phyloP scores from a whole-genome alignment of 2,797 vertebrate genomes.

The Crocidura indochinensis region DNA sequence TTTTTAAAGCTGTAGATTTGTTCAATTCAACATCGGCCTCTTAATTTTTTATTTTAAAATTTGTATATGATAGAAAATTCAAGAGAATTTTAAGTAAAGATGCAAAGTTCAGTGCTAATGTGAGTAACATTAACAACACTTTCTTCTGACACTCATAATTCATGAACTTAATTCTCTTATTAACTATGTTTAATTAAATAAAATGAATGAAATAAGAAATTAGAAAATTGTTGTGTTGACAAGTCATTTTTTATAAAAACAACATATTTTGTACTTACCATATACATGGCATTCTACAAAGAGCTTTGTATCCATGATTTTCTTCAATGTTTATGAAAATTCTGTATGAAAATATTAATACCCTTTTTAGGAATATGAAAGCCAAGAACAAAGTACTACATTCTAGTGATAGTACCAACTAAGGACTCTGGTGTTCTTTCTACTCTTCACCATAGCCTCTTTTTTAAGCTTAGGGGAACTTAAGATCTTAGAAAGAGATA shows the following conservation, averaged over 20 bases:
- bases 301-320: conserved; percentile 31
- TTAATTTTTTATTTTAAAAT: conserved; percentile 38
- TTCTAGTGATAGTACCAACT: background rate
- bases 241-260: conserved; percentile 32
- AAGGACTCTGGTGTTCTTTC: background rate
- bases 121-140: conserved; percentile 26
- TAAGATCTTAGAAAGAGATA: background rate
- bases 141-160: conserved; percentile 57
- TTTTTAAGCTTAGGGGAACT: conserved; percentile 38
- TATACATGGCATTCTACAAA: conserved; percentile 7
- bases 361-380: background rate
- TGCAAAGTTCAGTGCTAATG: conserved; percentile 29
- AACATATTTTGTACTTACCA: conserved; percentile 18
- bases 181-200: conserved; percentile 30
- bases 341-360: background rate
- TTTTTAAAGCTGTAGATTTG: conserved; percentile 43
- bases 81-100: conserved; percentile 44
- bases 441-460: background rate
- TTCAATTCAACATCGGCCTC: conserved; percentile 52
- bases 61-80: conserved; percentile 40
- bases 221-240: background rate
- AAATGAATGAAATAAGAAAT: conserved; percentile 49
- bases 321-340: conserved; percentile 40
- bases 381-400: background rate
- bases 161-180: conserved; percentile 45